Conservation (phyloP, 2,888 invertebrate species). For the Deroplatys truncata region DNA sequence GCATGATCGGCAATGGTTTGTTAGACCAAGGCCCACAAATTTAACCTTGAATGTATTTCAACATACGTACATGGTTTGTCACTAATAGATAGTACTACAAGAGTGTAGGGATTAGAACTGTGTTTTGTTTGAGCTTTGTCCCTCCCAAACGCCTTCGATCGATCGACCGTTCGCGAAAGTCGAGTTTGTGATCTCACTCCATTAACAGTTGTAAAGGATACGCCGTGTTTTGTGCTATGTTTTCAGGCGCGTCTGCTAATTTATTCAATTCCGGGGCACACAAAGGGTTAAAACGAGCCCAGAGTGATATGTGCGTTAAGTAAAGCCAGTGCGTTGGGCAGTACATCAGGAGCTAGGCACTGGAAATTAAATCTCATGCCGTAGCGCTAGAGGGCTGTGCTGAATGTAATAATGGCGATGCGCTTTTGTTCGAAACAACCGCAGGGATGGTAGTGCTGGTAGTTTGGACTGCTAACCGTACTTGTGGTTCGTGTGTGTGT, state of each 20-base stretch:
- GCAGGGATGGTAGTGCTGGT: background rate
- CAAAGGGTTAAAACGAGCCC: background rate
- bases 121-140: background rate
- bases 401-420: background rate
- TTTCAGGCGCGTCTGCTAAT: background rate
- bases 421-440: background rate
- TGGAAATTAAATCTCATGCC: background rate
- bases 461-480: background rate
- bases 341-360: background rate
- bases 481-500: background rate
- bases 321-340: background rate
- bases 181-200: background rate
- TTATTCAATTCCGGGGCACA: background rate
- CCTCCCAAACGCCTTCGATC: background rate
- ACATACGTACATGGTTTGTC: no score
- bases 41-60: no score
- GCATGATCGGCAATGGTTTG: no score
- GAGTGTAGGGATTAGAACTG: no score
- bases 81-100: no score
- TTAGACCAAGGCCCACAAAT: no score
- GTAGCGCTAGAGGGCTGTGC: background rate
- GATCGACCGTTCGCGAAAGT: background rate
- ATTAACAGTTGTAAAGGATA: background rate
- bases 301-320: background rate
- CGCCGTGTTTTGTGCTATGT: background rate